Evolutionary conservation across 2,797 vertebrate genomes (phyloP), one percentile per base, ranked within the genome.

Genomic region (Anas bernieri): DNA sequence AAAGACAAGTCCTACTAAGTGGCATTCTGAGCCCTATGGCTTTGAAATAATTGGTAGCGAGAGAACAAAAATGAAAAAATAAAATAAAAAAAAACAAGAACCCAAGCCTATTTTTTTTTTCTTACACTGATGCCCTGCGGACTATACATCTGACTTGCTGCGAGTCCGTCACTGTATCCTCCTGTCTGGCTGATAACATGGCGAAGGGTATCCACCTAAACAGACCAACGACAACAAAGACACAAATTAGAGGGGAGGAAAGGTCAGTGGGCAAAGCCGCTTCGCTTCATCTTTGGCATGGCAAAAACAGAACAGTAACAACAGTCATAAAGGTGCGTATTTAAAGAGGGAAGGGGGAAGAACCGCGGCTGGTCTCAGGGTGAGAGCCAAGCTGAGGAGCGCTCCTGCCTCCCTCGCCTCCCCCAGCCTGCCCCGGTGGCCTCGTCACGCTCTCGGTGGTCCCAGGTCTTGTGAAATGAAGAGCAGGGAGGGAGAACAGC

Each of bases 121-220:
- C 99, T 99, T 99, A 99, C 99, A 98, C 99, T 99, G 99, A 99
- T 99, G 99, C 99, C 99, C 98, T 99, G 99, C 97, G 99, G 99
- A 99, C 99, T 99, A 99, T 99, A 99, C 99, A 99, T 99, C 98
- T 99, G 99, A 98, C 98, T 99, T 98, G 99, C 99, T 98, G 99
- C 98, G 97, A 99, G 99, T 98, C 98, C 99, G 95, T 99, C 99
- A 99, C 99, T 99, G 99, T 99, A 99, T 98, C 99, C 99, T 98
- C 99, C 99, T 99, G 99, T 99, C 99, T 99, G 99, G 98, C 99
- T 99, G 99, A 99, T 99, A 99, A 99, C 99, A 99, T 99, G 99
- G 99, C 99, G 99, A 99, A 99, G 99, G 98, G 99, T 99, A 99
- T 99, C 99, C 99, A 99, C 99, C 99, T 99, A 98, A 98, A 98